Conservation (phyloP, 2,113 vertebrate species). For the Dermatemys mawii region DNA sequence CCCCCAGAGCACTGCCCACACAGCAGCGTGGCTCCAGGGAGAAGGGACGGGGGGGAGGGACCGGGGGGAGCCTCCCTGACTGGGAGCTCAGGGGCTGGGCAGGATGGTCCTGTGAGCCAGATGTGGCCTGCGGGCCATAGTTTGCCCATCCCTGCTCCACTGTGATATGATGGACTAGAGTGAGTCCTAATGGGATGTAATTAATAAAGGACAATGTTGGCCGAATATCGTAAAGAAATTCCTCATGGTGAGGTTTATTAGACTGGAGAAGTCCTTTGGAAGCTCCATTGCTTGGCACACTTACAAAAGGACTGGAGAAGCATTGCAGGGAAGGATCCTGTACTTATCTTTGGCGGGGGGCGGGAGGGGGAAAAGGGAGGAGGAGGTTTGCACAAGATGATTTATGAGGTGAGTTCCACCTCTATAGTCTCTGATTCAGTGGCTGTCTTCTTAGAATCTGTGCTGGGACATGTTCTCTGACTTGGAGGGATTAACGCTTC, state of each 20-base stretch:
- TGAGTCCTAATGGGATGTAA: background rate
- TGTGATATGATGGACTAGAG: background rate
- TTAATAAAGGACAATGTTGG: background rate
- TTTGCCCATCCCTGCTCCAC: too few relatives aligned
- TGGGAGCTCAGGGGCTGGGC: too few relatives aligned
- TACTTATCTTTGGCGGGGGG: background rate
- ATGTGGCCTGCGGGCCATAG: too few relatives aligned
- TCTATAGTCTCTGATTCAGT: background rate
- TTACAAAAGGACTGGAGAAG: background rate
- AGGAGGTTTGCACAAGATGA: background rate
- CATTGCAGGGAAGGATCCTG: background rate
- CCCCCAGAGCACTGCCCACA: too few relatives aligned
- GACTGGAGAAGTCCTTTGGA: background rate
- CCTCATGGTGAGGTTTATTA: background rate
- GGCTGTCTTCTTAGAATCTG: accelerated
- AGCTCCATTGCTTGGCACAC: background rate
- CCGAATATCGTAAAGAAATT: background rate
- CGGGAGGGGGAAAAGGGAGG: too few relatives aligned
- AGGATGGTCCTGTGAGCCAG: too few relatives aligned
- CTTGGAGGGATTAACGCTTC: background rate
- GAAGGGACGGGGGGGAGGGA: too few relatives aligned
- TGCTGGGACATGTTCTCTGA: background rate
- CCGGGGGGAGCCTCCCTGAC: too few relatives aligned
- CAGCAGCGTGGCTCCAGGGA: too few relatives aligned
- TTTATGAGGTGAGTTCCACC: background rate